A percentile compares a stretch with the other conserved stretches of the same genome.
Conservation (phyloP, 2,113 vertebrate genomes). For the Ancistrus triradiatus region DNA sequence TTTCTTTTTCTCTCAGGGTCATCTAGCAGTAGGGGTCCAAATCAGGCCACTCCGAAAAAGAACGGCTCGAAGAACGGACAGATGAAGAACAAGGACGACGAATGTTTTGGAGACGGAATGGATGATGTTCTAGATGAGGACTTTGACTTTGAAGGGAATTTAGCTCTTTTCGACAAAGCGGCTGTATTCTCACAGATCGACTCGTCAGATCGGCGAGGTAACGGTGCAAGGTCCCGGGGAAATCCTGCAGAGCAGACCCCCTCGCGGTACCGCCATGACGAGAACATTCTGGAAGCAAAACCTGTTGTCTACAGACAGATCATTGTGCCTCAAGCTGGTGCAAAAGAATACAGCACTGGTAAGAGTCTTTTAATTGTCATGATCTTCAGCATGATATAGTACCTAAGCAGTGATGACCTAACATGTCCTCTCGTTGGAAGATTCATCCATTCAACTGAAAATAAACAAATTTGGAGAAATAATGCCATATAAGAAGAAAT, state of each 20-base stretch:
- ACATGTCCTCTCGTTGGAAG: no score
- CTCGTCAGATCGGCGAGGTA: slow-evolving; percentile 75
- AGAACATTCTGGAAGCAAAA: slow-evolving; percentile 91
- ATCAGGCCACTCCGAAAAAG: slow-evolving; percentile 91
- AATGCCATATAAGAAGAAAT: no score
- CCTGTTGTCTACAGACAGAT: slow-evolving; percentile 92
- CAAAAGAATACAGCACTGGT: slow-evolving; percentile 95
- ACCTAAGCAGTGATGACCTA: no score
- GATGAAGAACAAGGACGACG: slow-evolving; percentile 89
- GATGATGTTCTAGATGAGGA: slow-evolving; percentile 89
- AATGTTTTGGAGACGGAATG: slow-evolving; percentile 90
- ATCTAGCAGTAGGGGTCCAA: slow-evolving; percentile 84
- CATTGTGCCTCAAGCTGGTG: slow-evolving; percentile 76
- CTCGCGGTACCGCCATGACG: slow-evolving; percentile 85
- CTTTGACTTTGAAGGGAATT: slow-evolving; percentile 96
- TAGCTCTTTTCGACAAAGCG: slow-evolving; percentile 97
- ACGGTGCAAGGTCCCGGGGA: slow-evolving; percentile 78
- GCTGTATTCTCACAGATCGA: slow-evolving; percentile 96
- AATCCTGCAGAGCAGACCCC: slow-evolving; percentile 80
- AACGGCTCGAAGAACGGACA: slow-evolving; percentile 87
- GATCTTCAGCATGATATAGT: no score
- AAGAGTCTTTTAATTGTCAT: slow-evolving; percentile 27
- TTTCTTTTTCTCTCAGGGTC: slow-evolving; percentile 77
- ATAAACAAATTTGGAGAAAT: no score
- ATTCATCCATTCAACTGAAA: no score